Base-by-base conservation (phyloP, 2,888 invertebrate genomes). In the Callinectes sapidus region DNA sequence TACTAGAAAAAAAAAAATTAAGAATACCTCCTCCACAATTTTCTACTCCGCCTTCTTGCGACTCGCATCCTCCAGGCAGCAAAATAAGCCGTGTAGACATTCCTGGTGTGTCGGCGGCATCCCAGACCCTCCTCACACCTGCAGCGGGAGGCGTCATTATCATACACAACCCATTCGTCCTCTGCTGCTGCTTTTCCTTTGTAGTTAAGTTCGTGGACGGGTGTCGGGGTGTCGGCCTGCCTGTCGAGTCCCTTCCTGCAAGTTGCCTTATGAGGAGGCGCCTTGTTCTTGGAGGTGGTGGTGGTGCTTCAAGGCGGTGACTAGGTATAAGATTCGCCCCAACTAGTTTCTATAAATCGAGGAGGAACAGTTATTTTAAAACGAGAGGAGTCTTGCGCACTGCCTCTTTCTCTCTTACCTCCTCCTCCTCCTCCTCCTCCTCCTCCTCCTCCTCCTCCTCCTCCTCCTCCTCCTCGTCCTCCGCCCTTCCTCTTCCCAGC, bases 61-160 rank as follows among this genome's bases (percentile, higher is more conserved):
- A 71, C 28, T 28, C 71, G 23, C 28, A 28, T 71, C 71, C 71
- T 71, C 28, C 71, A 28, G n/a, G 2, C 23, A 71, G 71, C 28
- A 71, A 71, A 71, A 28, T 71, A 71, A 71, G 10, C 28, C 48
- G 48, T 71, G 28, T 28, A 71, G 71, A 71, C 28, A 71, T 71
- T 28, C 71, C n/a, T 71, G 13, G 71, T 28, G 71, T 28, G 71
- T 71, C 10, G 23, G 39, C 42, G 42, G 86, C 86, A 86, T 35
- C 28, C n/a, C 39, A 42, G 86, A 28, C 35, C 18, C 86, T 10
- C 86, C 86, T 86, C 42, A 86, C 86, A 86, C 86, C 86, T 71
- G 71, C 71, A 28, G 71, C 71, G 71, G 71, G 13, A 71, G 71
- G 71, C n/a, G 28, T 71, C 71, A 71, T 71, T 71, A 71, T 71